Base-by-base conservation (phyloP, 2,888 invertebrate genomes). In the Caenorhabditis sp. region DNA sequence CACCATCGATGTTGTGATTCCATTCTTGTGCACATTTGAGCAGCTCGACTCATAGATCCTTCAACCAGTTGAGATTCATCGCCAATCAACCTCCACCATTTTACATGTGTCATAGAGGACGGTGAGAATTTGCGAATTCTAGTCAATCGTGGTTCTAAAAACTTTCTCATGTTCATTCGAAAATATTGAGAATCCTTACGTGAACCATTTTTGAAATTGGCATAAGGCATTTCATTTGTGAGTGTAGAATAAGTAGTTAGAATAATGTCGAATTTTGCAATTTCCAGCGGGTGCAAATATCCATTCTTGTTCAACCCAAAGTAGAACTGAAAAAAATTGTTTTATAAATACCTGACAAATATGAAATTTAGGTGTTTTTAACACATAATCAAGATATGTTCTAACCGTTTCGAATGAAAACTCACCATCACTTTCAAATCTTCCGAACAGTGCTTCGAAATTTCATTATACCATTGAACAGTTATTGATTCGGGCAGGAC, bases 31-130 rank as follows among this genome's bases (percentile, higher is more conserved):
- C 92, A 91, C 92, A 93, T 92, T 81, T 90, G 89, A 0, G 92
- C 91, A 0, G 91, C 90, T 84, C 91, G 89, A 1, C 91, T 89
- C 0, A 90, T 89, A 2, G 90, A 89, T 59, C 91, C 90, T 84
- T 93, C 93, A 0, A 93, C 92, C 91, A 93, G 92, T 90, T 93
- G 93, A 5, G 93, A 93, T 89, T 93, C 93, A 88, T 93, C 93
- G 27, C 83, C 88, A 17, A 43, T 43, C 17, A 93, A 90, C 66
- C 93, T 90, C 93, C 93, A 93, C 92, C 93, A 93, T 59, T 91
- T 89, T 1, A 93, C 90, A 84, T 91, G 90, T 0, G 91, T 88
- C n/a, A 93, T 88, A 0, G 93, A 93, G 57, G 92, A 91, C 0
- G 91, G 91, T 1, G 65, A 12, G 23, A 27, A 62, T 10, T 38